Conservation (phyloP, 2,113 vertebrate genomes). For the Sterna hirundo region DNA sequence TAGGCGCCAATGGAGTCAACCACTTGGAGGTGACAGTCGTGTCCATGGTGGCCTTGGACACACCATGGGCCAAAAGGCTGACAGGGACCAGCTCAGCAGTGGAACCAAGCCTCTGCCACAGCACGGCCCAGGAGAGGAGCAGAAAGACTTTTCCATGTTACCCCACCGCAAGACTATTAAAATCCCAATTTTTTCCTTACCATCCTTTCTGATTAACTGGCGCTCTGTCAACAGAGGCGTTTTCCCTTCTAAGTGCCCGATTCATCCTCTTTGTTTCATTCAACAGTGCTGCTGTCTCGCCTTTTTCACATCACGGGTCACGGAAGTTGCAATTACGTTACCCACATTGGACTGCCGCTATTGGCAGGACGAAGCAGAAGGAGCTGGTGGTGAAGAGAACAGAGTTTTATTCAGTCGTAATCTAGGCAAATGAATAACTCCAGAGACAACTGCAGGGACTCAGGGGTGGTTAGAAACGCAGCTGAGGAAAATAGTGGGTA, state of each 20-base stretch:
- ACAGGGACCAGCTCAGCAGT: not conserved
- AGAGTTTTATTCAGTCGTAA: not conserved
- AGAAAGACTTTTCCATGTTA: not conserved
- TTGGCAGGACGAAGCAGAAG: not conserved
- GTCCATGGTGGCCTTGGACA: fast-evolving
- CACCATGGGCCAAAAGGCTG: not conserved
- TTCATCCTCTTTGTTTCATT: not conserved
- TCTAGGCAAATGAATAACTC: not conserved
- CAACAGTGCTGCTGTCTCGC: not conserved
- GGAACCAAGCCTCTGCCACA: not conserved
- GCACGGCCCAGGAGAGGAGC: not conserved
- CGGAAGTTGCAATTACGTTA: not conserved
- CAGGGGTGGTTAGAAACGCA: not conserved
- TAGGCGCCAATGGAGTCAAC: not conserved
- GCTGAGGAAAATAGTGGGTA: not conserved
- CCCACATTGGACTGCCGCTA: not conserved
- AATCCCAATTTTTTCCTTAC: not conserved
- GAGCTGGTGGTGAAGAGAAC: not conserved
- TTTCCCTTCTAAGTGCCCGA: not conserved
- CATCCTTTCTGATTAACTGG: not conserved
- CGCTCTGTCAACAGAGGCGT: not conserved
- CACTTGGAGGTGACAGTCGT: fast-evolving
- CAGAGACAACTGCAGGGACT: not conserved
- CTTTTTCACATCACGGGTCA: not conserved
- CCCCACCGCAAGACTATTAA: not conserved